Evolutionary conservation across 2,797 vertebrate genomes (phyloP), one percentile per base, ranked within the genome.

Genomic region (Sarcoramphus papa): DNA sequence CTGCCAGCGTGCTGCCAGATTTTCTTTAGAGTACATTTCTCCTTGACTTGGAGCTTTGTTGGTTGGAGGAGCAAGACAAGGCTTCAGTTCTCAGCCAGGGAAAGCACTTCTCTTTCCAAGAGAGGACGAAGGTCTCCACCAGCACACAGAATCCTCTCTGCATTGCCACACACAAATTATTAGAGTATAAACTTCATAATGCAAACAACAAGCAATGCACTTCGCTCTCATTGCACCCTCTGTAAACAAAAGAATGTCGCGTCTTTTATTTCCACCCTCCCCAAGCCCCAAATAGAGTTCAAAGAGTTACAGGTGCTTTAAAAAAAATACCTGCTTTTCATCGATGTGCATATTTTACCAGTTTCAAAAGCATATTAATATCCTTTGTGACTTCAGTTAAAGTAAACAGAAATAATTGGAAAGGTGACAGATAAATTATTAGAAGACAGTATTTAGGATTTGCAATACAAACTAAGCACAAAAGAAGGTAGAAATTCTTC

Each of bases 281-380:
- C 40, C 67, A 95, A 23, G 30, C 64, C 30, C 35, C 77, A 90
- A 74, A 73, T 4, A 50, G 33, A 80, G 51, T 84, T 91, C 75
- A 94, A 95, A 97, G 91, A 77, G 79, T 77, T 76, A 89, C 40
- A 87, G 65, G 93, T 96, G 85, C 62, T 91, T 95, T 76, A 81
- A 93, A 87, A 92, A 79, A 93, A 91, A 64, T 13, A 67, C 7
- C 27, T 91, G 14, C 35, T 96, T 96, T 94, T 96, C 93, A 91
- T 94, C 87, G 85, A 47, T 83, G 69, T 95, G 74, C 43, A 91
- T 89, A 92, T 92, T 94, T 97, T 96, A 69, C 60, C 24, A 75
- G 72, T 97, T 97, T 96, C 92, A 97, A 96, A 97, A 96, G 88
- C 76, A 91, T 93, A 95, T 95, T 88, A 94, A 86, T 93, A 92